Evolutionary conservation across 2,888 invertebrate species (phyloP).

Genomic region (Agonum fuliginosum): DNA sequence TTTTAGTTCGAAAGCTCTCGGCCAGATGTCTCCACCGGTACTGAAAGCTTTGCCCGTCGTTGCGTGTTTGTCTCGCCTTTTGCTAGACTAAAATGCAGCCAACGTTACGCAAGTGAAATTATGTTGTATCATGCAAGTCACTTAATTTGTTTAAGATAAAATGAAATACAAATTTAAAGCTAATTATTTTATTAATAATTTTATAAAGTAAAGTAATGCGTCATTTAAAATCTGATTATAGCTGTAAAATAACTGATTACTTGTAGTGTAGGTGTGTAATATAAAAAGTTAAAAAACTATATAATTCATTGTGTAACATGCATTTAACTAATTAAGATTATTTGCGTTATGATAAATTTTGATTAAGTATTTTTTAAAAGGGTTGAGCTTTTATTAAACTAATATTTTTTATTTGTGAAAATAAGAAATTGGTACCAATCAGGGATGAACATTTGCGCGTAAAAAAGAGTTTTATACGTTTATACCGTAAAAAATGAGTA

Average conservation of each 20-base stretch:
- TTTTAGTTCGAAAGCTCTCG: constrained; percentile 9
- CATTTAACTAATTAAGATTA: background rate
- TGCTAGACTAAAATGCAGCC: constrained; percentile 11
- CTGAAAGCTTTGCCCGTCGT: background rate
- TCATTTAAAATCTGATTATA: constrained; percentile 3
- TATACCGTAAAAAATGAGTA: no score
- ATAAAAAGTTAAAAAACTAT: no score
- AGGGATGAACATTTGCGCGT: no score
- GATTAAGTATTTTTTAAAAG: no score
- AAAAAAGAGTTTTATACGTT: no score
- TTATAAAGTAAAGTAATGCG: constrained; percentile 4
- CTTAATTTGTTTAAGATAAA: background rate
- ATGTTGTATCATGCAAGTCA: constrained; percentile 11
- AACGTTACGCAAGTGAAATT: constrained; percentile 1
- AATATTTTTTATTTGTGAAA: no score
- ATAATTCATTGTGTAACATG: no score
- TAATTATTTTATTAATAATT: constrained; percentile 10
- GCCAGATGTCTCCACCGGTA: constrained; percentile 43
- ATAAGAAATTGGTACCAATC: no score
- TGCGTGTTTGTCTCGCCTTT: constrained; percentile 3
- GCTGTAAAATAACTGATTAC: background rate
- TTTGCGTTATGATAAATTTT: background rate
- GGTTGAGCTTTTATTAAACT: no score
- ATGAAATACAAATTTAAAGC: background rate
- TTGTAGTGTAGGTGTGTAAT: background rate